These are phyloP conservation scores for Pteropus alecto DNA, from an alignment of 2,113 vertebrate species.

Conservation along the genomic window DNA sequence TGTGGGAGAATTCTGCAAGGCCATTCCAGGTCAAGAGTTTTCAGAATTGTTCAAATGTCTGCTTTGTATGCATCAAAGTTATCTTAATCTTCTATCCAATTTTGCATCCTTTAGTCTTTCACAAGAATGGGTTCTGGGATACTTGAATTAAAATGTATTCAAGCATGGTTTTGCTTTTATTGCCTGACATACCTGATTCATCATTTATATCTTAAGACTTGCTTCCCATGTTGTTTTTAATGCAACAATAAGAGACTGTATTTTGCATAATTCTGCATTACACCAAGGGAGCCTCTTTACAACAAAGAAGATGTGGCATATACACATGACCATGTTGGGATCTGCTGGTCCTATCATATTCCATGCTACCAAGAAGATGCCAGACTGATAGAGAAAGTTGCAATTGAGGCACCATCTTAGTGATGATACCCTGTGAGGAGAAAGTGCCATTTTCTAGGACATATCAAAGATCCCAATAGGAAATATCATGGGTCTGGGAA, in stretches of 20 bases:
- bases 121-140: neutral
- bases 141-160: neutral
- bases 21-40: neutral
- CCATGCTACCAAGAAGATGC: neutral
- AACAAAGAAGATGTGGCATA: neutral
- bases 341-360: neutral
- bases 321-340: neutral
- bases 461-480: neutral
- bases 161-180: neutral
- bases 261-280: neutral
- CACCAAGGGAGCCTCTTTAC: neutral
- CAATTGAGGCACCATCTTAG: neutral
- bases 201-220: neutral
- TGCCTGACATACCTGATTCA: neutral
- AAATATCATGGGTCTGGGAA: neutral
- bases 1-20: neutral
- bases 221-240: neutral
- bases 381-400: neutral
- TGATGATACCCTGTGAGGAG: neutral
- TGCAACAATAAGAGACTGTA: neutral
- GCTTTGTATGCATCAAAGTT: neutral
- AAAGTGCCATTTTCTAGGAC: neutral
- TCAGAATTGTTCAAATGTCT: neutral
- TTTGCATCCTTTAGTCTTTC: neutral
- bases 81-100: neutral